These are phyloP conservation scores for Hydra vulgaris DNA, from an alignment of 30 jellyfish, hydroid and myxozoan genomes.

Conservation along the genomic window DNA sequence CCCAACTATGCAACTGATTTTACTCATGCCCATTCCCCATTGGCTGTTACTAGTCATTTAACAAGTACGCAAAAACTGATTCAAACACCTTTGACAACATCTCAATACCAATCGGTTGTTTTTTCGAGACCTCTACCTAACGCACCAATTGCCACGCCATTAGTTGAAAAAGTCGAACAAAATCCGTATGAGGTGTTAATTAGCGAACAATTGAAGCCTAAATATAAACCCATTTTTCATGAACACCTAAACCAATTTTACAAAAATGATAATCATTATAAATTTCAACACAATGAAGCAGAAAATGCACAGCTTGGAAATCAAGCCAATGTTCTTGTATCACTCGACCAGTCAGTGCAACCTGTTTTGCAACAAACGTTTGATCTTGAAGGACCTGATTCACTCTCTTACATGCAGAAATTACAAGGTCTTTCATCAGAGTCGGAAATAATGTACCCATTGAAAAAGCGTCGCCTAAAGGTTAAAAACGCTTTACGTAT, in stretches of 20 bases:
- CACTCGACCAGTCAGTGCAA: neutral
- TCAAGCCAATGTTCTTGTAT: neutral
- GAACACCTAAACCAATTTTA: neutral
- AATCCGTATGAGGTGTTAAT: slow-evolving; percentile 80
- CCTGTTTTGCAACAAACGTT: neutral
- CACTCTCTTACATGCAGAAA: neutral
- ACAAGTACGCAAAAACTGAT: too few species aligned
- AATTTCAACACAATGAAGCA: neutral
- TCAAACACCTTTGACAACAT: too few species aligned
- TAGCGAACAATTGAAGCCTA: slow-evolving; percentile 71
- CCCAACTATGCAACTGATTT: neutral
- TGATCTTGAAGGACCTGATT: neutral
- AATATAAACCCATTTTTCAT: neutral
- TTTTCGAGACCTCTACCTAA: too few species aligned
- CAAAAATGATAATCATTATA: neutral
- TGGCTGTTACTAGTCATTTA: neutral
- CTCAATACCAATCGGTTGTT: too few species aligned
- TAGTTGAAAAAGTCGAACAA: slow-evolving; percentile 37
- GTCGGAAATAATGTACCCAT: neutral
- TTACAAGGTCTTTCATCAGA: neutral
- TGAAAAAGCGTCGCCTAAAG: neutral
- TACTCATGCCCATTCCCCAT: neutral
- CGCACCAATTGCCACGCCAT: too few species aligned
- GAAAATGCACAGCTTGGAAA: neutral
- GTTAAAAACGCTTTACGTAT: too few species aligned